These are phyloP conservation scores for Lagria hirta DNA, from an alignment of 2,888 invertebrate species.

Conservation along the genomic window DNA sequence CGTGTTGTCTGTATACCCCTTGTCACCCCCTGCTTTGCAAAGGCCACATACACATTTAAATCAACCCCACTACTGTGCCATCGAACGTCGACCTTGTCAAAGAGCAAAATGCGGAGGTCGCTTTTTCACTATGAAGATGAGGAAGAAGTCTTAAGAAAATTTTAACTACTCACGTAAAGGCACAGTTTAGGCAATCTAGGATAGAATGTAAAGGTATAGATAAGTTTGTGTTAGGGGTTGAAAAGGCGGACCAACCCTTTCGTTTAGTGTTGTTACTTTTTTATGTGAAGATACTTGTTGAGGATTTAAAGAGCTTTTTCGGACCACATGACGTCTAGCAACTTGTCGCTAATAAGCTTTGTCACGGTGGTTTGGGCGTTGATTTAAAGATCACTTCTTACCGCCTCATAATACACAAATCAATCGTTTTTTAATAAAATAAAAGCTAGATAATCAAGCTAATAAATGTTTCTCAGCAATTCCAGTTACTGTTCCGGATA, in stretches of 20 bases:
- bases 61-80: conserved; percentile 21
- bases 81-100: conserved; percentile 23
- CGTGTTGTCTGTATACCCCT: conserved; percentile 37
- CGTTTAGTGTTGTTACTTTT: conserved; percentile 31
- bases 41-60: conserved; percentile 31
- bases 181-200: background rate
- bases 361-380: conserved; percentile 37
- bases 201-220: background rate
- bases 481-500: no score
- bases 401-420: no score
- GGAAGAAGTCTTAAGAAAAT: background rate
- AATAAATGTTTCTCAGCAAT: no score
- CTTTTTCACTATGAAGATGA: background rate
- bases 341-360: conserved; percentile 41
- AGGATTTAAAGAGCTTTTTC: conserved; percentile 20
- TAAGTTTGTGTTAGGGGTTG: no score
- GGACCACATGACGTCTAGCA: conserved; percentile 31
- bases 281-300: conserved; percentile 24
- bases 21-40: conserved; percentile 36
- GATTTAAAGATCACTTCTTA: conserved; percentile 30
- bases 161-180: background rate
- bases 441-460: no score
- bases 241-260: conserved; percentile 31
- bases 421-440: no score
- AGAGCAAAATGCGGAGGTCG: no score